Percentiles rank a stretch among this genome's conserved stretches.
Evolutionary conservation across 2,888 invertebrate genomes (phyloP).

Genomic region (Cylindroiulus punctatus): DNA sequence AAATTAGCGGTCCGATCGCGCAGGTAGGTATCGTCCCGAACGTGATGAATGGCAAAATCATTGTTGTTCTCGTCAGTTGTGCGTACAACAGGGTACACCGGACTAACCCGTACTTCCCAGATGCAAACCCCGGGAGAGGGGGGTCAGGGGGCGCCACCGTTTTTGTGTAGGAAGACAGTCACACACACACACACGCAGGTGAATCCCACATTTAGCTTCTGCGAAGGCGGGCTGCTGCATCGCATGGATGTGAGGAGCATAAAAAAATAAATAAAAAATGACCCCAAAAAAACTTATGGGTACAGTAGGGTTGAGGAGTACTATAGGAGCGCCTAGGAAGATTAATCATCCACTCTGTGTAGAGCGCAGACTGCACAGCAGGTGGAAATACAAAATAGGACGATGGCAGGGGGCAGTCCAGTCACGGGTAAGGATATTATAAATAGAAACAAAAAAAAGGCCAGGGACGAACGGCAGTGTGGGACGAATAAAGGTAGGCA

Average conservation of each 20-base stretch:
- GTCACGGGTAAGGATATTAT: constrained; percentile 29
- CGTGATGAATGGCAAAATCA: constrained; percentile 28
- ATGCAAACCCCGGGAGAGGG: not conserved
- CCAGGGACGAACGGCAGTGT: constrained; percentile 22
- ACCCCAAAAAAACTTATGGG: constrained; percentile 47
- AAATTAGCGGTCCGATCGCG: not conserved
- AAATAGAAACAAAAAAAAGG: constrained; percentile 35
- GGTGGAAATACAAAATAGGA: constrained; percentile 46
- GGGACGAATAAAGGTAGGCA: constrained; percentile 35
- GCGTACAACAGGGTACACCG: not conserved
- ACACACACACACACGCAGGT: constrained; percentile 19
- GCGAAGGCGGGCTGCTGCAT: constrained; percentile 9
- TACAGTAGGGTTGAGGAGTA: constrained; percentile 40
- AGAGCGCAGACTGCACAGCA: constrained; percentile 39
- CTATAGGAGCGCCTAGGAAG: constrained; percentile 6
- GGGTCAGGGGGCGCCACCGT: not conserved
- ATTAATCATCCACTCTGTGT: constrained; percentile 46
- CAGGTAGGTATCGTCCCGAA: constrained; percentile 4
- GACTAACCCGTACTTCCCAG: constrained; percentile 36
- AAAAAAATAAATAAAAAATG: constrained; percentile 5
- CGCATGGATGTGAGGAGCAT: not conserved
- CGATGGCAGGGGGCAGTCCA: constrained; percentile 27
- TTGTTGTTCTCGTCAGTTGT: not conserved
- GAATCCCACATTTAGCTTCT: constrained; percentile 36
- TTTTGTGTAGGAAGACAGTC: not conserved